Base-by-base conservation (phyloP, 2,113 vertebrate genomes). In the Rhabdornis inornatus region DNA sequence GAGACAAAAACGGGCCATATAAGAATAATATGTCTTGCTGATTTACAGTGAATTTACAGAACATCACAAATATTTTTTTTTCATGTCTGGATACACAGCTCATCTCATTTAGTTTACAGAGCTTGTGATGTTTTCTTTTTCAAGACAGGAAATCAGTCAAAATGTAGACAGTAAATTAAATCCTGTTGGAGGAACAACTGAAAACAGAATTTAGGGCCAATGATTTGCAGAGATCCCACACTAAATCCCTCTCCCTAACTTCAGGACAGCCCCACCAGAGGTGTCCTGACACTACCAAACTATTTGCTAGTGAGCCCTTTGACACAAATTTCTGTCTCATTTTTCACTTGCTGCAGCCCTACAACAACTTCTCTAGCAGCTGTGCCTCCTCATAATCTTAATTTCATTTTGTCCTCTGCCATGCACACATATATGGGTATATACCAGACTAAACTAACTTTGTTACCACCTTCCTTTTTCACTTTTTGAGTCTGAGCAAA, bases 341-440 rank as follows among this genome's bases (percentile, higher is more conserved):
- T 33, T 77, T 76, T 71, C 21, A 4, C 4, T 52, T 28, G 3
- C 6, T 74, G 22, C 47, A 69, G 22, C 18, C 16, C 27, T 59
- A 39, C 12, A 22, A 45, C 0, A 1, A 31, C 17, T 31, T 49
- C 42, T 91, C 4, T 30, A 39, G 23, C 19, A 82, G 25, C 23
- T 35, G 7, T 11, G 2, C 7, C 9, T 68, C 18, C 39, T 1
- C 1, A 27, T 49, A 60, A 53, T 8, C 23, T 5, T 44, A 2
- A 6, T 7, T 33, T 49, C 3, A 11, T 56, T 70, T 42, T 63
- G 11, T 9, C 6, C 15, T 71, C 21, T 66, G 21, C n/a, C 19
- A 16, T 33, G 39, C 7, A 64, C 23, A 24, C 11, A 11, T 17
- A 14, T 10, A 15, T 59, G 30, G 1, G 37, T 15, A 42, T 7